phyloP scores from a whole-genome alignment of 35 echinoderm and acorn worm species.

The Heliocidaris tuberculata region DNA sequence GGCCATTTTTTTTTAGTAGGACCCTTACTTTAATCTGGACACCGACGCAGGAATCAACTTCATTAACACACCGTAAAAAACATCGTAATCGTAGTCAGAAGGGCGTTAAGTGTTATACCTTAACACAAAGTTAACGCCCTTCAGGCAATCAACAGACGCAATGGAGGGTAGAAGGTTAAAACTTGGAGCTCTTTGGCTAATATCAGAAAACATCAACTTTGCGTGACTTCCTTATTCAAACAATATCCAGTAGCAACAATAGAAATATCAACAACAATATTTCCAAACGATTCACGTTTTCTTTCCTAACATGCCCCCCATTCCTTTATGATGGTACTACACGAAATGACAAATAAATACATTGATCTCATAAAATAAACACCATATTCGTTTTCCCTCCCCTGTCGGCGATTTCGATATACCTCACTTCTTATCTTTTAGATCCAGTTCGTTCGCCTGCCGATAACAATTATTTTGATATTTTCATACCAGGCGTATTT shows the following conservation, averaged over 20 bases:
- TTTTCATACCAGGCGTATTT: conserved; percentile 38
- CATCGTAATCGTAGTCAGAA: too few relatives aligned
- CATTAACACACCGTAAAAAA: too few relatives aligned
- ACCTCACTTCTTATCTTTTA: neutral
- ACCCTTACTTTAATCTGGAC: too few relatives aligned
- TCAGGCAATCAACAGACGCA: too few relatives aligned
- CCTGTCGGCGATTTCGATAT: conserved; percentile 15
- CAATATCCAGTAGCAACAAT: neutral
- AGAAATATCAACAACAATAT: neutral
- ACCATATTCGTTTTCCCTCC: neutral
- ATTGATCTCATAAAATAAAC: conserved; percentile 30
- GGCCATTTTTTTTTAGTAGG: too few relatives aligned
- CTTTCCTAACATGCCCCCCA: neutral
- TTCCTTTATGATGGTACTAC: neutral
- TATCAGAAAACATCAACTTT: neutral
- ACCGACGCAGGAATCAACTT: too few relatives aligned
- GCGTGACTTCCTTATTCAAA: neutral
- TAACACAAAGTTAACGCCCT: too few relatives aligned
- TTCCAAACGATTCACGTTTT: neutral
- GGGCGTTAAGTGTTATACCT: too few relatives aligned
- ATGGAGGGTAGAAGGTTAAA: neutral
- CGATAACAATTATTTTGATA: conserved; percentile 46
- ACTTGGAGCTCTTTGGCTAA: neutral
- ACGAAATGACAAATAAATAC: conserved; percentile 48
- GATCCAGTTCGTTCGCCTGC: conserved; percentile 36